Base-by-base conservation (phyloP, 2,888 invertebrate genomes). In the Chironomus riparius region DNA sequence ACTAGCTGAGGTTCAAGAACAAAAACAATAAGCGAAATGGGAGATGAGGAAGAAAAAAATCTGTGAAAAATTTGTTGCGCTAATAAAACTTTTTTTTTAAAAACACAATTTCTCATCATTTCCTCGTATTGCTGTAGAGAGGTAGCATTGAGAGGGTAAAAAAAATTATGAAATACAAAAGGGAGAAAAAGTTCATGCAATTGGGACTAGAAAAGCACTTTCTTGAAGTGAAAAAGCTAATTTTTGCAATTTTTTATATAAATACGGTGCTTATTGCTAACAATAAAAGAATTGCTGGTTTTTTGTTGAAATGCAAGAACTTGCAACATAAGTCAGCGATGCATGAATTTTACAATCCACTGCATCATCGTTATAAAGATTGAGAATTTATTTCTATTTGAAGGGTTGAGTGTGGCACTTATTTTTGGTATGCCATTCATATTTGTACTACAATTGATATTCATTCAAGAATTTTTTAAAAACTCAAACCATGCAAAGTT, bases 61-160 rank as follows among this genome's bases (percentile, higher is more conserved):
- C 65, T 65, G 22, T 13, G 65, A 24, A 24, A 65, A 65, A 65
- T 65, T 65, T 65, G 65, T 65, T 65, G 65, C 65, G 24, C 65
- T 65, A 18, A 65, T 65, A 65, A 65, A 65, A 65, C 65, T 65
- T 65, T 65, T 62, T 62, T 62, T 21, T 24, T 24, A 21, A 18
- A 56, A 56, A 56, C 56, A 56, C 56, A 56, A 56, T 65, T 24
- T 65, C 65, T 65, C 65, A 65, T 65, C 65, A 65, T 65, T 21
- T 65, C 12, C 24, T 12, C 22, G 48, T 6, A 13, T 21, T 22
- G 65, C 22, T 21, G 24, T 13, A 65, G 1, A 38, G 10, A 38
- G 38, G 38, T 38, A 10, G 38, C 1, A 38, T 38, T 38, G 38
- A 38, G 38, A 10, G 10, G 10, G 38, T 5, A 28, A 62, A 13